A percentile compares a stretch with the other conserved stretches of the same genome.
phyloP scores from a whole-genome alignment of 1,140 invertebrate species.

The Vanessa tameamea region DNA sequence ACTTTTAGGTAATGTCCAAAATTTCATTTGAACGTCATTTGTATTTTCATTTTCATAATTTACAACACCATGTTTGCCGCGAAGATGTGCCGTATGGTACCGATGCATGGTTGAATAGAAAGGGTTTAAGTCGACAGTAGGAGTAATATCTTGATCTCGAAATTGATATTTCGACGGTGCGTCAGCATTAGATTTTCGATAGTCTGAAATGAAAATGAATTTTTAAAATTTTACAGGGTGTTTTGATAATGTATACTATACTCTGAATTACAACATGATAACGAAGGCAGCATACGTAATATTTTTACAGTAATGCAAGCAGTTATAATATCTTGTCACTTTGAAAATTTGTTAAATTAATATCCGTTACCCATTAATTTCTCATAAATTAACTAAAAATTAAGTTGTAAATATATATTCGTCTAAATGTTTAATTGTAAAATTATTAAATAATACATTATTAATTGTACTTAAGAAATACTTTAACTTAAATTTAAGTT shows the following conservation, averaged over 20 bases:
- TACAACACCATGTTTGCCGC: conserved; percentile 54
- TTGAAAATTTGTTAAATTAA: neutral
- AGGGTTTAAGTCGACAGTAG: conserved; percentile 52
- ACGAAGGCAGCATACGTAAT: neutral
- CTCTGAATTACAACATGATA: neutral
- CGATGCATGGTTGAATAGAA: conserved; percentile 55
- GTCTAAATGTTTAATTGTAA: neutral
- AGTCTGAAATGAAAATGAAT: conserved; percentile 68
- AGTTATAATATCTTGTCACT: neutral
- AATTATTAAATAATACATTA: neutral
- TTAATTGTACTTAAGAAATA: neutral
- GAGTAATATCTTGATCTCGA: conserved; percentile 41
- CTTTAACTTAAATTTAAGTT: neutral
- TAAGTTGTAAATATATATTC: neutral
- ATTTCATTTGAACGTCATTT: conserved; percentile 53
- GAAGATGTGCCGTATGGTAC: conserved; percentile 59
- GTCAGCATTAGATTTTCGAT: conserved; percentile 81
- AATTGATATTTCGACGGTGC: conserved; percentile 52
- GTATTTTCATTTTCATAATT: conserved; percentile 54
- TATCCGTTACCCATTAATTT: neutral
- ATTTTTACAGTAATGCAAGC: conserved; percentile 6
- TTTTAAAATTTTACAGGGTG: neutral
- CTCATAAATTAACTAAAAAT: neutral
- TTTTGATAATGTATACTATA: neutral
- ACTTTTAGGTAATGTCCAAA: conserved; percentile 73